Percentiles rank a stretch among this genome's conserved stretches.
These are phyloP conservation scores for Nemapogon koenigi DNA, from an alignment of 2,888 invertebrate genomes.

Conservation along the genomic window DNA sequence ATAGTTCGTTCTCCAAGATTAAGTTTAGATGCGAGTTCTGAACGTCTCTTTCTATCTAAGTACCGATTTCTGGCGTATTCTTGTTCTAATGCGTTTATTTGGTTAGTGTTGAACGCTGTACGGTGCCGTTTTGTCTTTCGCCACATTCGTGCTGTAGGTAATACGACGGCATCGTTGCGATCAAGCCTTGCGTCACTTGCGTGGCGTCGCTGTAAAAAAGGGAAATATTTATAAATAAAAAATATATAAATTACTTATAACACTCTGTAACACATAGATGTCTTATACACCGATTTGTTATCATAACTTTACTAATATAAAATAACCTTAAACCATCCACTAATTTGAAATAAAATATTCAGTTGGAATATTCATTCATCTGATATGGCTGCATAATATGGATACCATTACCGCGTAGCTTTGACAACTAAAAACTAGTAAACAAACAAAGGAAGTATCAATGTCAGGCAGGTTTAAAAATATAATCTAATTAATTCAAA, in stretches of 20 bases:
- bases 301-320: not conserved
- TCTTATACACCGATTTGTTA: not conserved
- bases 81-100: conserved; percentile 77
- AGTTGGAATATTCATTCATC: too few relatives aligned
- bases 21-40: conserved; percentile 69
- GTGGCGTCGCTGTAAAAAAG: not conserved
- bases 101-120: conserved; percentile 80
- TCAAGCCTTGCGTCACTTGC: not conserved
- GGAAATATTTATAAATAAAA: too few relatives aligned
- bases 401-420: too few relatives aligned
- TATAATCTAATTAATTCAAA: too few relatives aligned
- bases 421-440: too few relatives aligned
- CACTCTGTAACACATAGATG: not conserved
- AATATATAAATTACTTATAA: not conserved
- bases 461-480: too few relatives aligned
- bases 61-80: conserved; percentile 75
- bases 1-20: conserved; percentile 62
- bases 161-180: not conserved
- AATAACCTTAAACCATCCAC: too few relatives aligned
- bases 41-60: conserved; percentile 73
- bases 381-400: too few relatives aligned
- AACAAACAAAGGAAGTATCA: too few relatives aligned
- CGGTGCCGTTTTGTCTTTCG: conserved; percentile 66
- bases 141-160: conserved; percentile 5
- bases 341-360: too few relatives aligned